Conservation (phyloP, 2,888 invertebrate species). For the Eupithecia dodoneata region DNA sequence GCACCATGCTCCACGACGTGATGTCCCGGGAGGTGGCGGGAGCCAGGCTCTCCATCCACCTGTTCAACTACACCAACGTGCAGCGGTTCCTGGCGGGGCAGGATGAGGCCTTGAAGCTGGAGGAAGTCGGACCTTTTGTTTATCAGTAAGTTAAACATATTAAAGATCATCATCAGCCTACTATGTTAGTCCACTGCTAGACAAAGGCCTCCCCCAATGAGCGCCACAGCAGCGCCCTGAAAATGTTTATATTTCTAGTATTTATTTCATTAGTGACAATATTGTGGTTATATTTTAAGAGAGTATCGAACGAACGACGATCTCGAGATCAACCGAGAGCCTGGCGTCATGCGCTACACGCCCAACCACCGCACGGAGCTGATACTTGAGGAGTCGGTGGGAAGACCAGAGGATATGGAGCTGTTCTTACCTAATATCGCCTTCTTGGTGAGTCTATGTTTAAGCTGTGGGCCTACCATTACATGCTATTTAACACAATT, state of each 20-base stretch:
- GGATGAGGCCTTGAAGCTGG: conserved; percentile 86
- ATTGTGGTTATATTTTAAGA: conserved; percentile 61
- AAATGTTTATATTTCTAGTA: no score
- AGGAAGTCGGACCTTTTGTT: conserved; percentile 91
- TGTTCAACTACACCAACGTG: conserved; percentile 92
- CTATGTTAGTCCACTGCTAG: no score
- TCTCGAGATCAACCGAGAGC: conserved; percentile 82
- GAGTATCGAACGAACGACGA: conserved; percentile 87
- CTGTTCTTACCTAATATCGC: conserved; percentile 89
- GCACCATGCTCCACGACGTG: conserved; percentile 84
- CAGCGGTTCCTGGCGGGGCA: conserved; percentile 86
- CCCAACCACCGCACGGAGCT: conserved; percentile 84
- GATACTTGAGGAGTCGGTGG: conserved; percentile 86
- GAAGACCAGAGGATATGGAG: conserved; percentile 83
- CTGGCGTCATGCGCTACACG: conserved; percentile 85
- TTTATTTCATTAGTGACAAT: no score
- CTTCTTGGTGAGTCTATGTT: conserved; percentile 83
- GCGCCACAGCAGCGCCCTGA: no score
- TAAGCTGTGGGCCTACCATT: background rate
- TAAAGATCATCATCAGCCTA: no score
- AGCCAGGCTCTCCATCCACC: conserved; percentile 85
- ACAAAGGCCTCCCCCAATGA: no score
- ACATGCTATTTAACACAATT: no score
- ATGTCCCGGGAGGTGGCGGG: conserved; percentile 88
- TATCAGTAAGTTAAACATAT: conserved; percentile 86